Evolutionary conservation across 2,888 invertebrate species (phyloP), one percentile per base, ranked within the genome.

Genomic region (Nemapogon koenigi): DNA sequence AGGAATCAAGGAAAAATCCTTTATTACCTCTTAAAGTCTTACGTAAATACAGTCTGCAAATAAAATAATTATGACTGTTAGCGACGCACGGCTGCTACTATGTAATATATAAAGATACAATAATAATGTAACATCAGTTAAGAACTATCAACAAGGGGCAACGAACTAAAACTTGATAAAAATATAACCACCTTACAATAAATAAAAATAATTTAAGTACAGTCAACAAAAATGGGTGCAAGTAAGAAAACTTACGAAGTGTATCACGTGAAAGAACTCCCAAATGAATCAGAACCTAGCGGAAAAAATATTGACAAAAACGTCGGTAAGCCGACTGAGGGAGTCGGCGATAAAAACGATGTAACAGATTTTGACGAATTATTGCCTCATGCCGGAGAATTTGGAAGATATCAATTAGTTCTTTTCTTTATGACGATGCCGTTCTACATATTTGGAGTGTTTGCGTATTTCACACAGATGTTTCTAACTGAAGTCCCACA

Each of bases 401-500:
- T 68, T 18, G 69, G 69, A 4, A 44, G 46, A 1, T 70, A 68
- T 38, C 70, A 70, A 47, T 25, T 54, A 22, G 49, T 60, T 10
- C 41, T 70, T 3, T 63, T 61, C 43, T 45, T 60, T 15, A 50
- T 55, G 3, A 60, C 59, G 1, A 53, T 53, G 14, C 69, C 69
- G 1, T 69, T 70, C 42, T 64, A 67, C 39, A 43, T 62, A 4
- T 68, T 57, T 33, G 65, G 62, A 2, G 59, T 54, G 0, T 64
- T 65, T 37, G 37, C 49, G 2, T 71, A 69, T 41, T 68, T 59
- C 38, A 45, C 57, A 2, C 69, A 71, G 49, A 40, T 66, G 7
- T 71, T 70, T 31, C 43, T 70, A 37, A 70, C 69, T 1, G 65
- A 66, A 51, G 48, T 55, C 1, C 54, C 69, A 3, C 56, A 58